Evolutionary conservation across 2,113 vertebrate genomes (phyloP).

Genomic region (Dromiciops gliroides): DNA sequence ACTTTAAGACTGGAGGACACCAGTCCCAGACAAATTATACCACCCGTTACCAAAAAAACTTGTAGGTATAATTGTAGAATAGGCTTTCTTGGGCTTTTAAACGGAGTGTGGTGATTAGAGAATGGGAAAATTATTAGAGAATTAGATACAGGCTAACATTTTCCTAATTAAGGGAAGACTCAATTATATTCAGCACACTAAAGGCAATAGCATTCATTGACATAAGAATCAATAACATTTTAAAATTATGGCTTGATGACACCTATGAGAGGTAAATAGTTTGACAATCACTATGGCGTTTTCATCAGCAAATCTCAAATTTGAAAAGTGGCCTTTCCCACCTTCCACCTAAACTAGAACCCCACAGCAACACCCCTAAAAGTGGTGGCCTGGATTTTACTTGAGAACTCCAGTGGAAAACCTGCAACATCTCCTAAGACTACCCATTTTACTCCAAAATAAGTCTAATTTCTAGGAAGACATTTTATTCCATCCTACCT

Average conservation of each 20-base stretch:
- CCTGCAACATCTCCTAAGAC: too few relatives aligned
- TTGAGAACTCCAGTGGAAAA: background rate
- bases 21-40: background rate
- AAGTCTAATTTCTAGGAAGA: background rate
- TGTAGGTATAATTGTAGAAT: background rate
- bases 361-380: background rate
- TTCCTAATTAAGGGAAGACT: background rate
- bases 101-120: background rate
- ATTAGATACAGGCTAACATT: background rate
- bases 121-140: background rate
- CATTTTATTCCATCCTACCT: background rate
- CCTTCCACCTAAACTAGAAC: background rate
- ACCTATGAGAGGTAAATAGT: background rate
- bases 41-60: background rate
- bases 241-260: background rate
- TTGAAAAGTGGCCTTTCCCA: background rate
- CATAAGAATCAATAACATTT: background rate
- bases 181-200: background rate
- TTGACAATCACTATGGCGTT: background rate
- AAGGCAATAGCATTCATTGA: background rate
- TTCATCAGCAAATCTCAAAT: background rate
- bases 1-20: background rate
- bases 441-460: background rate
- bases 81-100: background rate
- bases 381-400: background rate